Evolutionary conservation across 2,113 vertebrate genomes (phyloP), one percentile per base, ranked within the genome.

Genomic region (Thalassoma bifasciatum): DNA sequence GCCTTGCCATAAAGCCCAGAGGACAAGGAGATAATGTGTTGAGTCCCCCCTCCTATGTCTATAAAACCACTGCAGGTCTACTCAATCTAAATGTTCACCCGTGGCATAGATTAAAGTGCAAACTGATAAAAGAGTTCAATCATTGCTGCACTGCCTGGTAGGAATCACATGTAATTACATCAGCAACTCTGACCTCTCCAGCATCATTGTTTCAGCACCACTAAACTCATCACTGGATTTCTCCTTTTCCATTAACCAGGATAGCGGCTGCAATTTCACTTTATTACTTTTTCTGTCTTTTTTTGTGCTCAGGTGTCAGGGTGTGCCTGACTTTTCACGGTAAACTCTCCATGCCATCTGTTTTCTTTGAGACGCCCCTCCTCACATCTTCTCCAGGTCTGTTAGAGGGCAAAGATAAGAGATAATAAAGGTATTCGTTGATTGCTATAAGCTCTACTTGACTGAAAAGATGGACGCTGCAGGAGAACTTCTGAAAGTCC

Each of bases 101-200:
- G 42, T 30, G 74, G 71, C 87, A 60, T 57, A 54, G 77, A 86
- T 82, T 77, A 86, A 82, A 83, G 22, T 52, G 57, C 57, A 68
- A 16, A 46, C 56, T 83, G 78, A 85, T 82, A 75, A 91, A 90
- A 87, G 52, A 65, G 83, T 81, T 73, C 81, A 89, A 88, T 91
- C 80, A 57, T 56, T 58, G 77, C 69, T 49, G 47, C 61, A 19
- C 60, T 78, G 72, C 76, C 84, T 76, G 75, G 46, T 84, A 73
- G 74, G 78, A 74, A 77, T 89, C 66, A 75, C 78, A 75, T 85
- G 83, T 90, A 92, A 92, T 93, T 89, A 90, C 86, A 49, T 49
- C 46, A 64, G 66, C 72, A 85, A 82, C 87, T 87, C 62, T 88
- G 88, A 90, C 88, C 89, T 83, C 65, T 61, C 59, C 64, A 22